Evolutionary conservation across 1,140 invertebrate genomes (phyloP), one percentile per base, ranked within the genome.

Genomic region (Drosophila serrata): DNA sequence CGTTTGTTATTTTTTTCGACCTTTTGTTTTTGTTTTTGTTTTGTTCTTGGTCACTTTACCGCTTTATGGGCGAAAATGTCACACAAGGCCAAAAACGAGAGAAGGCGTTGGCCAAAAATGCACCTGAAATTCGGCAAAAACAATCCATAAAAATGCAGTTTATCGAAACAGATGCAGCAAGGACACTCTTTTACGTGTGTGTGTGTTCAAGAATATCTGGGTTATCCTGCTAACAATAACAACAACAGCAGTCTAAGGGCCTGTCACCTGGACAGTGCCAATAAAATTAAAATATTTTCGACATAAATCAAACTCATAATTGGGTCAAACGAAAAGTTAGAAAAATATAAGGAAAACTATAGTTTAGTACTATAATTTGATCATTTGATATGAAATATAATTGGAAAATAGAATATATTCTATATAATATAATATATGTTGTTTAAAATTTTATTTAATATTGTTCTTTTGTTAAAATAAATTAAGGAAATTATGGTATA

Each of bases 281-380:
- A 79, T 82, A 74, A 88, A 87, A 74, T 82, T 78, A 65, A 72
- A 82, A 86, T 75, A 81, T 75, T 87, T 82, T 77, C 63, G 59
- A 82, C 80, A 88, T 87, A 87, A 88, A 87, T 87, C 76, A 87
- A 87, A 77, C 67, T 67, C 31, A 56, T 75, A 82, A 82, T 75
- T 72, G 61, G 84, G 84, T 49, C 79, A 87, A 73, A 59, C 48
- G 68, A 74, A 68, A 68, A 74, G 61, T 49, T 17, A 29, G 48
- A 68, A 82, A 74, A 81, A 74, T 69, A 64, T 40, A 37, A 15
- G 4, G 3, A 31, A 15, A 15, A 0, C 22, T 13, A 15, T 22
- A 5, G 19, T 12, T 6, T 22, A 0, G 9, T 19, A 43, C 12
- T 43, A 22, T 11, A 9, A 6, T 43, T 43, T 43, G 19, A 13